These are phyloP conservation scores for Synanthedon tipuliformis DNA, from an alignment of 2,888 invertebrate species.

Conservation along the genomic window DNA sequence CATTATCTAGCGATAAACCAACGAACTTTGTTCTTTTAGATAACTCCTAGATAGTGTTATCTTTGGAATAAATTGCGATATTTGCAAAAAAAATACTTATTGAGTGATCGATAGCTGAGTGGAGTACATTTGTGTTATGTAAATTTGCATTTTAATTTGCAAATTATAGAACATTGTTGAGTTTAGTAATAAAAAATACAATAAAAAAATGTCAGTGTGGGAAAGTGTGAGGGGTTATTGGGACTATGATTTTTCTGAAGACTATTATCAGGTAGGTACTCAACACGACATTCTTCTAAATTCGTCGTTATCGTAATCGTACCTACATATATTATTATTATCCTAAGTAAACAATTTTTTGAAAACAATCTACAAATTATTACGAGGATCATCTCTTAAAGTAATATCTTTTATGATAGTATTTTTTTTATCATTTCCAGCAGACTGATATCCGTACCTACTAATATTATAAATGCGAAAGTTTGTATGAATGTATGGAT, in stretches of 20 bases:
- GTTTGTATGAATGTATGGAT: too few species aligned
- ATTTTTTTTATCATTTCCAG: too few species aligned
- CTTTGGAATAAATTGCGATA: constrained; percentile 2
- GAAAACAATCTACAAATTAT: too few species aligned
- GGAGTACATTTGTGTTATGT: background rate
- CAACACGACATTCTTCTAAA: too few species aligned
- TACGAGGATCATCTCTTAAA: too few species aligned
- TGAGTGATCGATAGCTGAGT: constrained; percentile 4
- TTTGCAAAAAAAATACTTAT: constrained; percentile 9
- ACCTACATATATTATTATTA: too few species aligned
- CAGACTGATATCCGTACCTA: too few species aligned
- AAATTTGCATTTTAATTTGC: background rate
- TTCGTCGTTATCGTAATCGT: too few species aligned
- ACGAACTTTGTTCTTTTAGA: constrained; percentile 30
- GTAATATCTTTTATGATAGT: too few species aligned
- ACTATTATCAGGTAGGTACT: constrained; percentile 9
- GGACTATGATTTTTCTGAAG: constrained; percentile 4
- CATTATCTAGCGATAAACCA: constrained; percentile 19
- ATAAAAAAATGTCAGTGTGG: constrained; percentile 13
- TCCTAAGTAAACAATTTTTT: too few species aligned
- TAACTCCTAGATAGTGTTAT: constrained; percentile 14
- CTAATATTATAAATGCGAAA: too few species aligned
- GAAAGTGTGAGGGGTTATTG: constrained; percentile 11
- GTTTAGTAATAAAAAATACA: background rate
- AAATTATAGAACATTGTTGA: background rate